Evolutionary conservation across 2,888 invertebrate species (phyloP), one percentile per base, ranked within the genome.

Genomic region (Cloeon dipterum): DNA sequence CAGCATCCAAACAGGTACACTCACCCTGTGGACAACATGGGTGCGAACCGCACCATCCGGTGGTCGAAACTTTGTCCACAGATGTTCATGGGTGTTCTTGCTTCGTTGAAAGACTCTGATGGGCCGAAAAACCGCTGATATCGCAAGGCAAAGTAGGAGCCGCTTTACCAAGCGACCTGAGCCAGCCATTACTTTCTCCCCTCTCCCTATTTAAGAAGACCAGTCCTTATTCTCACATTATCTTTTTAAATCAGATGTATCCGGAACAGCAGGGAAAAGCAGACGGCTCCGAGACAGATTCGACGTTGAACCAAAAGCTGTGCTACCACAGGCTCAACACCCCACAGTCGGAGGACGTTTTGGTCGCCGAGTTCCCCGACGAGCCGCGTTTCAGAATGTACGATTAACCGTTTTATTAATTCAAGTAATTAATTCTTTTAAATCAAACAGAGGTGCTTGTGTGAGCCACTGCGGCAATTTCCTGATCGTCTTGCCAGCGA

Each of bases 391-490:
- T 86, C 75, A 72, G 85, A 62, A 78, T 86, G 86, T 88, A 55
- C 66, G 66, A 70, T 61, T 23, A 23, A 23, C 11, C 23, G 8
- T 23, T 23, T 7, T 11, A 8, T 7, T 11, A 23, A 23, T 8
- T 8, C 7, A n/a, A n/a, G n/a, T 7, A 29, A 5, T 29, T 13
- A 41, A 39, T 43, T 37, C 42, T 52, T 60, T 7, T 58, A n/a
- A n/a, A n/a, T n/a, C n/a, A n/a, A n/a, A n/a, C n/a, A 91, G 89
- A 50, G 74, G 75, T 42, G 78, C 78, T 10, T 66, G 71, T 47
- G 85, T 96, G 37, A 77, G 83, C 7, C 79, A 93, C 53, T 93
- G 93, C 63, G 94, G 94, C 4, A 50, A 72, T 29, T 94, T 86
- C 63, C 63, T 96, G 45, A 63, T 96, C 25, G 65, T 94, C 48